phyloP scores from a whole-genome alignment of 2,888 invertebrate genomes.

The Sericinus montela region DNA sequence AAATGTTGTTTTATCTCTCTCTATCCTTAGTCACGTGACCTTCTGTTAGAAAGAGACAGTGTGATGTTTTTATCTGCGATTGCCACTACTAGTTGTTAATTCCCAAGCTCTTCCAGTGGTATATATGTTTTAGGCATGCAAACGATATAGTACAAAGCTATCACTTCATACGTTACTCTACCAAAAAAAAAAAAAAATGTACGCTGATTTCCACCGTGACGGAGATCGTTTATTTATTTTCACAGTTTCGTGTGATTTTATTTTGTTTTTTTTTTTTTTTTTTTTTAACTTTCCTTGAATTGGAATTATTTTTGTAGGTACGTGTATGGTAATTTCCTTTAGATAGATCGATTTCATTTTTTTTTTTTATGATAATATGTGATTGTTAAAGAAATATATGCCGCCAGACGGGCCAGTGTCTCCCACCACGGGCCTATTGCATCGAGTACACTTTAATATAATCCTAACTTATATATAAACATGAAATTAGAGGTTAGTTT shows the following conservation, averaged over 20 bases:
- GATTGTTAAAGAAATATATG: constrained; percentile 61
- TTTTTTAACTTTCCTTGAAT: constrained; percentile 11
- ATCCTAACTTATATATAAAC: not conserved
- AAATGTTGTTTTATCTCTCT: no score
- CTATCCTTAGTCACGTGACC: no score
- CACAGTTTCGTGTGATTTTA: constrained; percentile 18
- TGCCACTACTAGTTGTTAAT: not conserved
- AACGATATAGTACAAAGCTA: constrained; percentile 23
- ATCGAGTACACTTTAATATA: constrained; percentile 6
- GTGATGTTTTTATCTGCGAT: not conserved
- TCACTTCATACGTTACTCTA: constrained; percentile 22
- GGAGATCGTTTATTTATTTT: constrained; percentile 23
- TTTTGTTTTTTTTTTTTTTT: constrained; percentile 4
- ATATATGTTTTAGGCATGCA: not conserved
- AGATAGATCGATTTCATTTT: constrained; percentile 42
- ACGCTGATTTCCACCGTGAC: constrained; percentile 12
- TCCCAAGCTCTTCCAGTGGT: not conserved
- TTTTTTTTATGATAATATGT: constrained; percentile 42
- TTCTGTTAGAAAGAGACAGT: not conserved
- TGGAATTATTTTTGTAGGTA: constrained; percentile 14
- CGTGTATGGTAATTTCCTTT: constrained; percentile 26
- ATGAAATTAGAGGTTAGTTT: not conserved
- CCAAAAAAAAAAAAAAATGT: constrained; percentile 20
- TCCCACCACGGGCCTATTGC: constrained; percentile 53
- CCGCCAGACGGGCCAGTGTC: constrained; percentile 65